A percentile compares a stretch with the other conserved stretches of the same genome.
Conservation (phyloP, 2,888 invertebrate genomes). For the Lycophotia porphyrea region DNA sequence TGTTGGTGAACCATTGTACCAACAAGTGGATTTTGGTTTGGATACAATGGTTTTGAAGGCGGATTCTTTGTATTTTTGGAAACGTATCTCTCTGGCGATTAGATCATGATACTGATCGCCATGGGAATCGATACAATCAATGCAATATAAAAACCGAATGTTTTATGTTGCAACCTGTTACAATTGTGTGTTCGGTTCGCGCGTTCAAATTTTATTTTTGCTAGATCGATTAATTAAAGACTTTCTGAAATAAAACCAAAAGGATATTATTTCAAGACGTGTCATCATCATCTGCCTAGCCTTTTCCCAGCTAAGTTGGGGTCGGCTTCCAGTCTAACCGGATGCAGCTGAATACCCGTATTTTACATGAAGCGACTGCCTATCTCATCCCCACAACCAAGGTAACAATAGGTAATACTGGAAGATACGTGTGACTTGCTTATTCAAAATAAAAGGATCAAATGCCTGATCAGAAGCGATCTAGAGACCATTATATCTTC, state of each 20-base stretch:
- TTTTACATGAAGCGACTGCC: no score
- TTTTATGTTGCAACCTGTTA: slow-evolving; percentile 46
- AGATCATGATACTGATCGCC: slow-evolving; percentile 51
- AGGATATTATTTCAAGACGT: background rate
- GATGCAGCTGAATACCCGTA: no score
- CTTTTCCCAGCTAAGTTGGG: no score
- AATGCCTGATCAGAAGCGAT: no score
- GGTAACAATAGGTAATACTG: no score
- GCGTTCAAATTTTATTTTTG: background rate
- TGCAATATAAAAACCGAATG: background rate
- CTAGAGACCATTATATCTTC: no score
- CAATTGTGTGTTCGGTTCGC: background rate
- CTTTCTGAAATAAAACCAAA: background rate
- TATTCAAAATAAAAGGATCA: no score
- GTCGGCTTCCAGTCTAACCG: no score
- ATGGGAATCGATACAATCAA: slow-evolving; percentile 43
- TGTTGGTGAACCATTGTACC: slow-evolving; percentile 50
- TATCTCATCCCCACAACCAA: no score
- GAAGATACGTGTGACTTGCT: no score
- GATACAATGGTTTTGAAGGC: slow-evolving; percentile 51
- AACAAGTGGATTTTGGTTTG: slow-evolving; percentile 60
- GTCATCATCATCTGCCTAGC: no score
- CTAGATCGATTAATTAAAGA: background rate
- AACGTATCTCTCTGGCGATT: slow-evolving; percentile 57
- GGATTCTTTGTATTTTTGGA: slow-evolving; percentile 43